Evolutionary conservation across 2,888 invertebrate genomes (phyloP), one percentile per base, ranked within the genome.

Genomic region (Siphonodentalium dalli): DNA sequence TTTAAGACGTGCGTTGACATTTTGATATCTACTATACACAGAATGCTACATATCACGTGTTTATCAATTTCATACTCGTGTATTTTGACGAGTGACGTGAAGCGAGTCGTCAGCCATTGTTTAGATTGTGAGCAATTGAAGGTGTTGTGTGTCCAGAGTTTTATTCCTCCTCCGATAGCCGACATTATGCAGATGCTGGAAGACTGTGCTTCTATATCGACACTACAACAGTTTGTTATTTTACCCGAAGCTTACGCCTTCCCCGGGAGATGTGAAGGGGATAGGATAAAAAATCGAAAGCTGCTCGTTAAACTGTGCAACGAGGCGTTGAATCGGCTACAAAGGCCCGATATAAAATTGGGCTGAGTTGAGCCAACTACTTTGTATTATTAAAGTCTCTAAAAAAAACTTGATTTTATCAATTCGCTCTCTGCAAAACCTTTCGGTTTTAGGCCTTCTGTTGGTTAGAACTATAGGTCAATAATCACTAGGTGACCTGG

Each of bases 221-320:
- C 60, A 6, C 54, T 76, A 20, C 75, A 76, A 56, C 73, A 68
- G 26, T 71, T 69, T 43, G 46, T 67, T 5, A 43, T 75, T 28
- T 63, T 73, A 21, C 75, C 75, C 7, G 75, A 75, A 26, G 61
- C 63, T 1, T 75, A 74, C 51, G 76, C 74, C 9, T 76, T 75
- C 50, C 75, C 75, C 0, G 76, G 71, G 0, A 61, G 54, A 7
- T 64, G 68, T 46, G 68, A 68, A 23, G n/a, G n/a, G n/a, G n/a
- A n/a, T n/a, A n/a, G n/a, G n/a, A n/a, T n/a, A n/a, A n/a, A n/a
- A n/a, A n/a, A n/a, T n/a, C n/a, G n/a, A n/a, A n/a, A n/a, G n/a
- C n/a, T n/a, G n/a, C n/a, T n/a, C n/a, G n/a, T n/a, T n/a, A n/a
- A n/a, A n/a, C n/a, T n/a, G n/a, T n/a, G n/a, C n/a, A n/a, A n/a